Percentiles rank a stretch among this genome's conserved stretches.
phyloP scores from a whole-genome alignment of 2,888 invertebrate genomes.

The Crematogaster levior region DNA sequence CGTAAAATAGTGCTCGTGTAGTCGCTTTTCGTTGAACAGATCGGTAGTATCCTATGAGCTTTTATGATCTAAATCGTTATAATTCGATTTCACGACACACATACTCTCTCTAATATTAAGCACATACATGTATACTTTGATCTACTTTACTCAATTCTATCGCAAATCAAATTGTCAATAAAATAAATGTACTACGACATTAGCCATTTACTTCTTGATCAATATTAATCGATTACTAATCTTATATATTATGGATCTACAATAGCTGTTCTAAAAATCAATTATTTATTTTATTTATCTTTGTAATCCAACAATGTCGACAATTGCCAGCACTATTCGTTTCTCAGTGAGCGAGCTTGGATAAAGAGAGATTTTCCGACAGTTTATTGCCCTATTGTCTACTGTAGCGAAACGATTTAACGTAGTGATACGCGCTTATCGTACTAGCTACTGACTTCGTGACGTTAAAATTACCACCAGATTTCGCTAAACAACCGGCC shows the following conservation, averaged over 20 bases:
- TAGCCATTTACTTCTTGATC: not conserved
- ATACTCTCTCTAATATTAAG: not conserved
- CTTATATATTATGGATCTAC: not conserved
- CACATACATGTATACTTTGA: not conserved
- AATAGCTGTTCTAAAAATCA: not conserved
- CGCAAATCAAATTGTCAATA: not conserved
- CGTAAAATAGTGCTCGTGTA: constrained; percentile 43
- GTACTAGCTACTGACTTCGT: constrained; percentile 21
- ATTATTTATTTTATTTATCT: constrained; percentile 8
- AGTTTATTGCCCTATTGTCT: constrained; percentile 48
- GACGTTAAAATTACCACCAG: constrained; percentile 27
- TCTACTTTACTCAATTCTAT: not conserved
- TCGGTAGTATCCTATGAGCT: constrained; percentile 2
- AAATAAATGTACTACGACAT: not conserved
- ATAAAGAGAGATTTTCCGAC: constrained; percentile 32
- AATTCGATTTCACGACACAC: constrained; percentile 1
- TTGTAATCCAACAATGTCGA: not conserved
- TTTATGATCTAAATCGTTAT: not conserved
- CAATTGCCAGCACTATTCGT: constrained; percentile 22
- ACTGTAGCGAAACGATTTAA: constrained; percentile 34
- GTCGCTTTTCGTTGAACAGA: constrained; percentile 11
- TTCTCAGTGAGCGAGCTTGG: constrained; percentile 13
- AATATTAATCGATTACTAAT: not conserved
- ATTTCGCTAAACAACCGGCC: constrained; percentile 31
- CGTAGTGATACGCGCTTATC: constrained; percentile 32